A percentile compares a stretch with the other conserved stretches of the same genome.
phyloP scores from a whole-genome alignment of 1,140 invertebrate species.

The Drosophila novamexicana region DNA sequence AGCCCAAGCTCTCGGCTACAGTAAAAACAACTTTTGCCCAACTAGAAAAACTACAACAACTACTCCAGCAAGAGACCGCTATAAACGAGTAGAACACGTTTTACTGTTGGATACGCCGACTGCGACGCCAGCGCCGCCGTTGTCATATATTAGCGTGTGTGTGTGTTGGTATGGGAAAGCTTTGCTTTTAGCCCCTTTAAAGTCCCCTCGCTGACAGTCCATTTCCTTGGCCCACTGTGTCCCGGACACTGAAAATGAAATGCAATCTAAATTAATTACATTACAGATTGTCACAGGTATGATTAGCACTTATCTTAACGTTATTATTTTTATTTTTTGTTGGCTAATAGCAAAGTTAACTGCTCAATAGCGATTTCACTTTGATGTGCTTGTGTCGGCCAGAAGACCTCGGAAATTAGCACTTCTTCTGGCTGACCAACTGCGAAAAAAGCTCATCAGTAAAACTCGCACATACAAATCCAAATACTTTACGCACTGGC shows the following conservation, averaged over 20 bases:
- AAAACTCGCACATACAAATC: slow-evolving; percentile 46
- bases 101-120: slow-evolving; percentile 67
- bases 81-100: slow-evolving; percentile 81
- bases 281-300: slow-evolving; percentile 61
- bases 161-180: slow-evolving; percentile 65
- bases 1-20: slow-evolving; percentile 62
- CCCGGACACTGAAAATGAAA: slow-evolving; percentile 82
- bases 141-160: slow-evolving; percentile 16
- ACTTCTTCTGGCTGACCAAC: slow-evolving; percentile 46
- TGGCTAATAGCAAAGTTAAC: slow-evolving; percentile 19
- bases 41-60: slow-evolving; percentile 48
- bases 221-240: slow-evolving; percentile 64
- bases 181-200: slow-evolving; percentile 39
- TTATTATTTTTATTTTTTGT: slow-evolving; percentile 27
- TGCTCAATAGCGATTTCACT: slow-evolving; percentile 70
- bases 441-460: slow-evolving; percentile 52
- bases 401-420: slow-evolving; percentile 66
- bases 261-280: slow-evolving; percentile 75
- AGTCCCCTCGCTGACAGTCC: slow-evolving; percentile 52
- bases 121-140: slow-evolving; percentile 32
- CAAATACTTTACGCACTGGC: slow-evolving; percentile 28
- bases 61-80: slow-evolving; percentile 33
- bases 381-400: slow-evolving; percentile 45
- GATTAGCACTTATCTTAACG: slow-evolving; percentile 24
- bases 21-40: slow-evolving; percentile 82